These are phyloP conservation scores for Hydrochoerus hydrochaeris DNA, from an alignment of 2,113 vertebrate species.

Conservation along the genomic window DNA sequence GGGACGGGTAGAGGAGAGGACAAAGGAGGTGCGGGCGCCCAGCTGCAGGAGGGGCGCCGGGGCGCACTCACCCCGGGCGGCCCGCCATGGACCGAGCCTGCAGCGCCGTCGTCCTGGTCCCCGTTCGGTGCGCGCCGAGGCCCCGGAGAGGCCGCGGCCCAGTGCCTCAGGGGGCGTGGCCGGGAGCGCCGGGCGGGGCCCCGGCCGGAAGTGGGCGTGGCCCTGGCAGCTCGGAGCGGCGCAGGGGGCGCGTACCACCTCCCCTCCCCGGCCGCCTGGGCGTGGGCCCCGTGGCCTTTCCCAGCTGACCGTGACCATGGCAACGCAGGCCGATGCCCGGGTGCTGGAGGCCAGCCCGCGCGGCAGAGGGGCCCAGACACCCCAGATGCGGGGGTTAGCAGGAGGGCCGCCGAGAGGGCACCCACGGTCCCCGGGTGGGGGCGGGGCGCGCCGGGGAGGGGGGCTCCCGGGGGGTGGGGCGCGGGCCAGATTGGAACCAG, in stretches of 20 bases:
- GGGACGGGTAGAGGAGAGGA: neutral
- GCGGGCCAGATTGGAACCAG: conserved; percentile 76
- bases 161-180: neutral
- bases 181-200: neutral
- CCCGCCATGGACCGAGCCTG: neutral
- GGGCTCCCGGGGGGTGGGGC: neutral
- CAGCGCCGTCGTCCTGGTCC: neutral
- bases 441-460: neutral
- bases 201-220: conserved; percentile 3
- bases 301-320: conserved; percentile 30
- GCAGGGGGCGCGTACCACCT: neutral
- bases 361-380: neutral
- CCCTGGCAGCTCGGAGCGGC: too few species aligned
- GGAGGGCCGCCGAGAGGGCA: neutral
- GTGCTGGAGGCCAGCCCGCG: neutral
- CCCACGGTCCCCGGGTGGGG: neutral
- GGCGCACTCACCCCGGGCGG: conserved; percentile 67
- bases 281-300: neutral
- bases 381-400: neutral
- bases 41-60: neutral
- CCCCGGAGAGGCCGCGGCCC: conserved; percentile 30
- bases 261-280: rapidly evolving
- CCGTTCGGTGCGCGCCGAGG: neutral
- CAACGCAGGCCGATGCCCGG: neutral
- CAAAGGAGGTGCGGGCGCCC: neutral